Percentiles rank a stretch among this genome's conserved stretches.
Evolutionary conservation across 2,113 vertebrate species (phyloP).

Genomic region (Notiomystis cincta): DNA sequence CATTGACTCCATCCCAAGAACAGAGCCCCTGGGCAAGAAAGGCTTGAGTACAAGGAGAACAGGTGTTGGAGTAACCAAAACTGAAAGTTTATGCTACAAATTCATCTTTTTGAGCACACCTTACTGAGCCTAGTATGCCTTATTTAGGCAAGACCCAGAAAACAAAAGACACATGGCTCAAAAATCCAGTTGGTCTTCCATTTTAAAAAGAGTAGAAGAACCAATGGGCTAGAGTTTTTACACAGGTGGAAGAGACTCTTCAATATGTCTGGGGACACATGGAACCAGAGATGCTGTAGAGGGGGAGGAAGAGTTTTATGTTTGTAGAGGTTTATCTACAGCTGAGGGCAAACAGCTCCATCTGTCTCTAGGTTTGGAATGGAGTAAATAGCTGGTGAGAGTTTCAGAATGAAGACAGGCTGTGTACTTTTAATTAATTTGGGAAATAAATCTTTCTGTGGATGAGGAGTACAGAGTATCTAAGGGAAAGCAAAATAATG

Average conservation of each 20-base stretch:
- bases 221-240: background rate
- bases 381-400: background rate
- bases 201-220: background rate
- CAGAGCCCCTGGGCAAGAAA: background rate
- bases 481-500: background rate
- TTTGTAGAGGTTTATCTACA: background rate
- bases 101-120: background rate
- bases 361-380: background rate
- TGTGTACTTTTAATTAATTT: background rate
- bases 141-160: background rate
- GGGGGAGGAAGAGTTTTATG: background rate
- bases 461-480: background rate
- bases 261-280: background rate
- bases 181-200: background rate
- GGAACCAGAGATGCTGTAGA: background rate
- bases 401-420: background rate
- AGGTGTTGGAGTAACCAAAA: background rate
- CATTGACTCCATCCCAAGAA: background rate
- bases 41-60: background rate
- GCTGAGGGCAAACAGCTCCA: background rate
- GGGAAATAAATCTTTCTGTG: background rate
- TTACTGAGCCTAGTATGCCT: background rate
- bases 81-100: background rate
- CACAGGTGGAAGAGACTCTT: background rate
- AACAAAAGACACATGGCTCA: rapidly evolving